Evolutionary conservation across 2,888 invertebrate genomes (phyloP), one percentile per base, ranked within the genome.

Genomic region (Tiliacea citrago): DNA sequence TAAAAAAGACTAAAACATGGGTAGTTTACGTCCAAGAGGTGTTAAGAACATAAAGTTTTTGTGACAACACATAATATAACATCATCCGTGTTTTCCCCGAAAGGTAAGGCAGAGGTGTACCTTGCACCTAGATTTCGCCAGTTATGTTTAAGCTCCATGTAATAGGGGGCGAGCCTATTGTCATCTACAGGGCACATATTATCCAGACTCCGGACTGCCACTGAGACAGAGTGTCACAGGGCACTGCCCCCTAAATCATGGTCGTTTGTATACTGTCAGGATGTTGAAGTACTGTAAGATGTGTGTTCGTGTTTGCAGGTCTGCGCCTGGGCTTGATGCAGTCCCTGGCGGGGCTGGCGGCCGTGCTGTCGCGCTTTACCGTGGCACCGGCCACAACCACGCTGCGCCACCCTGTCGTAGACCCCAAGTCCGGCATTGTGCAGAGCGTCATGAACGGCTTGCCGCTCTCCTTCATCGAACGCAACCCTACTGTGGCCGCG

Each of bases 331-430:
- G 95, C 0, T 81, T 90, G 58, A 94, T 95, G 94, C 94, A 95
- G 90, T 93, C 94, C 18, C 88, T 94, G 84, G 93, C 94, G 0
- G 94, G 94, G 5, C 87, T 94, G 68, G 94, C 94, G 35, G 93
- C 94, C 24, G 79, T 95, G 42, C 88, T 95, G 75, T 87, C 91
- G 8, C 78, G 77, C 72, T 92, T 89, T 79, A 71, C 88, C 0
- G 93, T 94, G 70, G 63, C 82, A 18, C 94, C 94, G 9, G 92
- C 92, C 7, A 78, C 86, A 0, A 80, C 70, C 29, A 87, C 92
- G 8, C 71, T 79, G 49, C 88, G 91, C 10, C 70, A 87, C 9
- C 93, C 92, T 0, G 18, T 47, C 24, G 82, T 91, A 16, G 91
- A 93, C 61, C 93, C 95, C 9, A 85, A 78, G 68, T 90, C 94